Conservation (phyloP, 2,113 vertebrate species). For the Eupsittula cactorum region DNA sequence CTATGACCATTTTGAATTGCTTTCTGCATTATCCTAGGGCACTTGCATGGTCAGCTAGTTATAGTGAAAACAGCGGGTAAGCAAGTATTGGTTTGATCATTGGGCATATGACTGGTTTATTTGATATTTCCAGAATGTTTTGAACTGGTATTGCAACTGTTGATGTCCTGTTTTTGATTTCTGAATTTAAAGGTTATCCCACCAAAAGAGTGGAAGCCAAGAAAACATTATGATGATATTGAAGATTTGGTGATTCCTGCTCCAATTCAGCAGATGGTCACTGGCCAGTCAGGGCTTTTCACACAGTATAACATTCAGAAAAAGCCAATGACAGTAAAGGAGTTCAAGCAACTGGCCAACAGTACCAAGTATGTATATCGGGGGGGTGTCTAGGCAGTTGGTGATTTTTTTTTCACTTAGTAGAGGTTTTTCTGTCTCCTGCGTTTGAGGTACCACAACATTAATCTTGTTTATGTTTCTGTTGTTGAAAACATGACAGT, state of each 20-base stretch:
- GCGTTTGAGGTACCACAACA: background rate
- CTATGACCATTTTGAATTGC: background rate
- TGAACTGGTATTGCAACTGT: background rate
- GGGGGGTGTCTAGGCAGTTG: background rate
- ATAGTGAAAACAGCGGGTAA: background rate
- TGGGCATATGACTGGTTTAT: background rate
- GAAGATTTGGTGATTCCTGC: conserved; percentile 82
- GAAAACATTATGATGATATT: conserved; percentile 79
- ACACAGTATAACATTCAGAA: conserved; percentile 83
- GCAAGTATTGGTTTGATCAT: background rate
- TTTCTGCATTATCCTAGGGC: background rate
- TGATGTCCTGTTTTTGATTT: background rate
- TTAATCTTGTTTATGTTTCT: background rate
- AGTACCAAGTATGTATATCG: conserved; percentile 78
- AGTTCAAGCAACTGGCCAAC: conserved; percentile 79
- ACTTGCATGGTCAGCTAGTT: background rate
- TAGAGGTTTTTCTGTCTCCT: background rate
- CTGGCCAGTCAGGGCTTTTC: conserved; percentile 79
- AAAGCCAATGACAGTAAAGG: conserved; percentile 82
- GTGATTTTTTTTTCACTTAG: background rate
- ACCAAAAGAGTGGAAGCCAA: conserved; percentile 82
- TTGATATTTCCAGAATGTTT: background rate
- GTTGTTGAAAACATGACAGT: background rate
- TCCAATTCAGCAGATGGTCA: conserved; percentile 83
- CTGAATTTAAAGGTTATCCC: conserved; percentile 79